Base-by-base conservation (phyloP, 2,113 vertebrate species). In the Willisornis vidua region DNA sequence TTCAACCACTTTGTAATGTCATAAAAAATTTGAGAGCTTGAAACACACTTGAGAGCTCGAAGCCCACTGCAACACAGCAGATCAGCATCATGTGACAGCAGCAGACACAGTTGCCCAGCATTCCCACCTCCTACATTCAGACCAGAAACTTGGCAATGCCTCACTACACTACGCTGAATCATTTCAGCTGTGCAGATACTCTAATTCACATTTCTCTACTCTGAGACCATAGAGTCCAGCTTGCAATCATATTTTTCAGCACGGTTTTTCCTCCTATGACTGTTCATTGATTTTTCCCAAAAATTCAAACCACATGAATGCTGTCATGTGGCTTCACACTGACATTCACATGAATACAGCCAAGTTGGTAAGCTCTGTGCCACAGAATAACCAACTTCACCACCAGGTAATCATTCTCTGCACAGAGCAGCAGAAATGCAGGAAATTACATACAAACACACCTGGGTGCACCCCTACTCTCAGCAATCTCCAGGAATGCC, bases 71-170 rank as follows among this genome's bases (percentile, higher is more conserved):
- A 73, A 73, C 14, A 75, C 3, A 14, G 29, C 1, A 1, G 54
- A 57, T 76, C 29, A 62, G 63, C 51, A 76, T 57, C 89, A 84
- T 12, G 55, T 87, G 76, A 77, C 63, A 87, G 59, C 65, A 93
- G 77, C 43, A 91, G 79, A 88, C 63, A 86, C n/a, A 84, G 84
- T 68, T 90, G 91, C 68, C 65, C 76, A 84, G 51, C 65, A 80
- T 91, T 94, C 51, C 72, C 59, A 92, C 63, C 89, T 91, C 91
- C 89, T 68, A 95, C 91, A 49, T 43, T 78, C 73, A 61, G 65
- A 81, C 26, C 46, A 51, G 37, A 77, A 48, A 51, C 76, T 67
- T 77, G 51, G 61, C 80, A 80, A 31, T 43, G 59, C 15, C 41
- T 48, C n/a, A 37, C 33, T 59, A 28, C 0, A 0, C 28, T 81